Conservation (phyloP, 2,888 invertebrate species). For the Bombyx huttoni region DNA sequence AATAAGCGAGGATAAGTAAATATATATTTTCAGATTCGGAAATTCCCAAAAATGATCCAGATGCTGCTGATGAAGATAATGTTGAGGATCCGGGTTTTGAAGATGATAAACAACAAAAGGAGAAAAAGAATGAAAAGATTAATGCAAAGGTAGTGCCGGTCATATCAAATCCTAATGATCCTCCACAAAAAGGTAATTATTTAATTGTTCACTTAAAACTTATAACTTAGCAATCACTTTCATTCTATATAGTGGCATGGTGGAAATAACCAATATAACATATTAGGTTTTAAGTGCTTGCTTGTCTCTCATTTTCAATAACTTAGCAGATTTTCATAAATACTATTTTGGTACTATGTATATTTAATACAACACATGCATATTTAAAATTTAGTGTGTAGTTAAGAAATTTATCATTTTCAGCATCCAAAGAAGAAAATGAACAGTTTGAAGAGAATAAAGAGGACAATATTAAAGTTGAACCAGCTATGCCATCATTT, state of each 20-base stretch:
- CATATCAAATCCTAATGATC: neutral
- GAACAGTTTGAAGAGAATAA: constrained; percentile 6
- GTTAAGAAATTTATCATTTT: neutral
- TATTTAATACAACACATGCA: neutral
- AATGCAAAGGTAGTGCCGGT: constrained; percentile 10
- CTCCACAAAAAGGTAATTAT: neutral
- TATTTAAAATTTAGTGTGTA: neutral
- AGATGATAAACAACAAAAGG: constrained; percentile 13
- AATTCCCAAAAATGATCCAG: constrained; percentile 23
- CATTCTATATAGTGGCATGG: too few species aligned
- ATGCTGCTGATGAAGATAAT: constrained; percentile 20
- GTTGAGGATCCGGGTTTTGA: constrained; percentile 17
- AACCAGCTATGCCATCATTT: constrained; percentile 7
- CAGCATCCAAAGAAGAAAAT: neutral
- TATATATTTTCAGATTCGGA: constrained; percentile 28
- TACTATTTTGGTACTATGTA: too few species aligned
- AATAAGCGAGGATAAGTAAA: neutral
- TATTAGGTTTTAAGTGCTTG: too few species aligned
- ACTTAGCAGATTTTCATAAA: too few species aligned
- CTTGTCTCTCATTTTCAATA: too few species aligned
- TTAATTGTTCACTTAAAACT: too few species aligned
- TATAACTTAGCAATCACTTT: too few species aligned
- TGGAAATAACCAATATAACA: too few species aligned
- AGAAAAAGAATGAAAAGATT: constrained; percentile 7
- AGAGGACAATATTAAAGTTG: constrained; percentile 4